Percentiles rank a stretch among this genome's conserved stretches.
phyloP scores from a whole-genome alignment of 2,113 vertebrate genomes.

The Pygoscelis adeliae region DNA sequence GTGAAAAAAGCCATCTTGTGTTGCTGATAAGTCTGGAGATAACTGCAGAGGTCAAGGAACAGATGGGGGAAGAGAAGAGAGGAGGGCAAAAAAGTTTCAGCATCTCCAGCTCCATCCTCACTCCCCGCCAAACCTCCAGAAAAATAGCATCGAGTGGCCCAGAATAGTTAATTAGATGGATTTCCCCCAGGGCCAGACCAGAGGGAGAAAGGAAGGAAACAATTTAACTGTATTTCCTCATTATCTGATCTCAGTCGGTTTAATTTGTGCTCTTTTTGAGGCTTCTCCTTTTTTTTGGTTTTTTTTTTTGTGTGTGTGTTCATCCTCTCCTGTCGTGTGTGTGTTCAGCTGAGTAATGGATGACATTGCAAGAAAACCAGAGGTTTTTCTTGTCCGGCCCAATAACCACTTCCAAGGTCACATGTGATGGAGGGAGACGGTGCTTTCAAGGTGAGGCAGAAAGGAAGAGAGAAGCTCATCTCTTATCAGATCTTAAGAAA shows the following conservation, averaged over 20 bases:
- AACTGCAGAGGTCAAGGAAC: constrained; percentile 67
- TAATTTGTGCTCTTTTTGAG: constrained; percentile 43
- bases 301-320: background rate
- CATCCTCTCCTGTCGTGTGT: background rate
- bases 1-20: constrained; percentile 75
- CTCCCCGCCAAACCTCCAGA: background rate
- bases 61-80: background rate
- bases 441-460: constrained; percentile 9
- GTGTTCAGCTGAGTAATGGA: background rate
- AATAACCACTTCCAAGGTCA: constrained; percentile 56
- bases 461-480: background rate
- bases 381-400: background rate
- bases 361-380: background rate
- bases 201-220: constrained; percentile 35
- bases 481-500: background rate
- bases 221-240: constrained; percentile 10
- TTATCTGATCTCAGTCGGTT: constrained; percentile 45
- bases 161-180: constrained; percentile 14
- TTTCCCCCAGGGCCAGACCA: background rate
- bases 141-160: background rate
- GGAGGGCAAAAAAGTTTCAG: background rate
- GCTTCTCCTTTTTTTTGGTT: background rate
- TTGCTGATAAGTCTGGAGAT: constrained; percentile 74
- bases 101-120: background rate
- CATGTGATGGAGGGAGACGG: background rate